Base-by-base conservation (phyloP, 2,888 invertebrate genomes). In the Megastigmus dorsalis region DNA sequence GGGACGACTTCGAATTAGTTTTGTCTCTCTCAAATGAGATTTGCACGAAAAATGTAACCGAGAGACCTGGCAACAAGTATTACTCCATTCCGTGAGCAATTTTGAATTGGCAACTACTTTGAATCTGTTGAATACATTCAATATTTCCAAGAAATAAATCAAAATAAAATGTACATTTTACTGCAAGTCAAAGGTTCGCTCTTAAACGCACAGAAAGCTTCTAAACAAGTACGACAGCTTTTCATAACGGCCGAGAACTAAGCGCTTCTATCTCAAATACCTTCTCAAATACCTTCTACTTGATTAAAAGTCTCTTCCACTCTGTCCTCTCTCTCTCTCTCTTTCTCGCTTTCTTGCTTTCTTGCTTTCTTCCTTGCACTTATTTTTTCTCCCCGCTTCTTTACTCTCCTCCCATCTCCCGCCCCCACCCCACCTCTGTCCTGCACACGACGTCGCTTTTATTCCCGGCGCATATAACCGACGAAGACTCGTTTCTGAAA, bases 401-500 rank as follows among this genome's bases (percentile, higher is more conserved):
- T n/a, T n/a, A 5, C 33, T 18, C 52, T 23, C 13, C 28, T 20
- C 38, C 23, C 10, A 23, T 28, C 28, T 43, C 57, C 26, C 52
- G 38, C 69, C 6, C 43, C 30, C 43, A 41, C 7, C 9, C 23
- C 33, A n/a, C 7, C 33, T n/a, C 7, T 6, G 5, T 20, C 30
- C 18, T 5, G 15, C 30, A 13, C 33, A 6, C 43, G 41, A 36
- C 38, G 38, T 55, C 57, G 41, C 41, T 52, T 65, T 65, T 50
- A 74, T 74, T 74, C 74, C 55, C 57, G 50, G 6, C 52, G 67
- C 54, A 62, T 67, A 63, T 41, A 4, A 1, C 7, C 20, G 23
- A 20, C n/a, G 18, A 28, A 30, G 55, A 30, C 57, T 50, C 72
- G 72, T 33, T 65, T 59, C 74, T 74, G 68, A 69, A 74, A 74